Evolutionary conservation across 2,888 invertebrate species (phyloP).

Genomic region (Drosophila conformis): DNA sequence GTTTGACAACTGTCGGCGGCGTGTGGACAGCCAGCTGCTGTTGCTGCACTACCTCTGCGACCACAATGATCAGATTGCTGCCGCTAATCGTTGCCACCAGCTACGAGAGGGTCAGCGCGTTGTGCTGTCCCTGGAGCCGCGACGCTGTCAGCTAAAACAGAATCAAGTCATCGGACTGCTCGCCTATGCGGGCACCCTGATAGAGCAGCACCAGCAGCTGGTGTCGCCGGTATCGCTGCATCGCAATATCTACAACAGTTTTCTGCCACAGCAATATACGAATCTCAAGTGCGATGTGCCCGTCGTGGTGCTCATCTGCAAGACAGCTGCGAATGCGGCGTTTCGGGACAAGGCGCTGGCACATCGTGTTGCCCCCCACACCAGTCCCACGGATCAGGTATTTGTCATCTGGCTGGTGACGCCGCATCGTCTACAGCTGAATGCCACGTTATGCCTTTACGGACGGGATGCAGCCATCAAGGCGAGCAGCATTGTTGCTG

Average conservation of each 20-base stretch:
- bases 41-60: slow-evolving; percentile 59
- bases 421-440: slow-evolving; percentile 27
- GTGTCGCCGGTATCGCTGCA: neutral
- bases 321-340: slow-evolving; percentile 14
- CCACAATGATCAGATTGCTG: slow-evolving; percentile 33
- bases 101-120: slow-evolving; percentile 31
- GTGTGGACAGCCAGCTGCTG: slow-evolving; percentile 56
- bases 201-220: slow-evolving; percentile 3
- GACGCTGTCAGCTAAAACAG: slow-evolving; percentile 20
- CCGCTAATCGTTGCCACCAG: slow-evolving; percentile 19
- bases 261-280: slow-evolving; percentile 10
- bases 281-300: slow-evolving; percentile 41
- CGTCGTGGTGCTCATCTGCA: slow-evolving; percentile 61
- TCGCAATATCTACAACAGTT: slow-evolving; percentile 24
- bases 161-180: slow-evolving; percentile 62
- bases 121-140: slow-evolving; percentile 43
- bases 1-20: slow-evolving; percentile 42
- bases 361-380: neutral
- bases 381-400: slow-evolving; percentile 15
- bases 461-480: slow-evolving; percentile 57
- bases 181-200: slow-evolving; percentile 30
- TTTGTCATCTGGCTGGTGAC: slow-evolving; percentile 67
- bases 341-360: neutral
- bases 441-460: slow-evolving; percentile 45
- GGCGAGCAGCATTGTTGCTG: slow-evolving; percentile 18